Evolutionary conservation across 2,888 invertebrate genomes (phyloP), one percentile per base, ranked within the genome.

Genomic region (Cremastinae sp.): DNA sequence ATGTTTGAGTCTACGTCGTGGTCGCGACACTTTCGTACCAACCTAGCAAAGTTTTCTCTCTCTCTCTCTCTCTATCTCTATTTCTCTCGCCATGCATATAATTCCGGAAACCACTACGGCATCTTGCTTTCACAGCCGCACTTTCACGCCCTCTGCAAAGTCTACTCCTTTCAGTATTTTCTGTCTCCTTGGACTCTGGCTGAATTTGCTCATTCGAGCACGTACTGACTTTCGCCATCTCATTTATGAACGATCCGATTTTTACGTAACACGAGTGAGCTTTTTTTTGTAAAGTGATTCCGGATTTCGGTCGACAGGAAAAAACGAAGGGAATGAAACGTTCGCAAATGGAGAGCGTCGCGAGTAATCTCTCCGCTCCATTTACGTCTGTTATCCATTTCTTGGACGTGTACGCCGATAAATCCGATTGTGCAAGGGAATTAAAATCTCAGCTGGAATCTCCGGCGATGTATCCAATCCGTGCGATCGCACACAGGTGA

Each of bases 21-120:
- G 82, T 45, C 55, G 73, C 85, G 87, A 87, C 87, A 86, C 85
- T 86, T 86, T 81, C 81, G 71, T 68, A 59, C 43, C 51, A 61
- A 49, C 58, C 61, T 45, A 35, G 53, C 55, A 61, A 70, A 70
- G 18, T 51, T 43, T 45, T 47, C 28, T 12, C 49, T 47, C 28
- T 28, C 28, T 28, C 28, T 28, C 28, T 28, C 28, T 28, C 28
- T 28, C 28, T 28, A 28, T 43, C 51, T 47, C 28, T 12, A 43
- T 47, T 5, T 28, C 28, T 28, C 28, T 28, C 28, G 2, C 28
- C 5, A 2, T 28, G 2, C 5, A 28, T 28, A 5, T 5, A 28
- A 28, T 28, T 28, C 28, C 53, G 18, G 64, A 53, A 70, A 55
- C 35, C 53, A 39, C 58, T 53, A n/a, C n/a, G 61, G 28, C 70